phyloP scores from a whole-genome alignment of 2,888 invertebrate species.

The Carabus problematicus region DNA sequence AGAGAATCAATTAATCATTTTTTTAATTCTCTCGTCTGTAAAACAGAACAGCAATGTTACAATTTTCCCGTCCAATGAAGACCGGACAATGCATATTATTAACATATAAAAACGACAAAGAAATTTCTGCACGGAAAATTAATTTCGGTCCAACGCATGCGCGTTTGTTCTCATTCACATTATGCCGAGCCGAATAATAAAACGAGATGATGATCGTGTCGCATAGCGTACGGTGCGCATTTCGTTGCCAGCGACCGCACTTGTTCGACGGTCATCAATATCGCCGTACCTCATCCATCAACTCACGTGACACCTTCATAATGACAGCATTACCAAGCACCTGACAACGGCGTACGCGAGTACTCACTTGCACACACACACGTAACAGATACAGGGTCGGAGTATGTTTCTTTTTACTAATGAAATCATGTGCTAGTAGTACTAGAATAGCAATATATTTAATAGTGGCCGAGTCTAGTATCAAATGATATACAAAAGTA shows the following conservation, averaged over 20 bases:
- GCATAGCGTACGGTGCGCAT: constrained; percentile 2
- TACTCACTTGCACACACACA: too few species aligned
- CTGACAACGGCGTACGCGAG: constrained; percentile 52
- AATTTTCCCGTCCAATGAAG: constrained; percentile 20
- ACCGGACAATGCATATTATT: constrained; percentile 33
- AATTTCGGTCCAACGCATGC: constrained; percentile 19
- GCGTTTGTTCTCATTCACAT: constrained; percentile 18
- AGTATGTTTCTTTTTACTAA: background rate
- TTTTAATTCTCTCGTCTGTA: constrained; percentile 19
- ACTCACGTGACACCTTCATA: constrained; percentile 55
- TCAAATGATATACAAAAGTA: too few species aligned
- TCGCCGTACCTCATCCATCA: constrained; percentile 55
- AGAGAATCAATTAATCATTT: constrained; percentile 36
- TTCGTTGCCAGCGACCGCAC: constrained; percentile 44
- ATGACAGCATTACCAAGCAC: constrained; percentile 57
- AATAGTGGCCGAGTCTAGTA: too few species aligned
- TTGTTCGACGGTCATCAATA: constrained; percentile 54
- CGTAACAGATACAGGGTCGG: background rate
- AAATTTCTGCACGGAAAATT: constrained; percentile 33
- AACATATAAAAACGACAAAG: constrained; percentile 41
- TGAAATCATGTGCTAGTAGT: background rate
- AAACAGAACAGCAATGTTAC: constrained; percentile 8
- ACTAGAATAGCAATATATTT: background rate
- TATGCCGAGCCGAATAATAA: constrained; percentile 6
- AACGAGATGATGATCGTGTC: constrained; percentile 8